These are phyloP conservation scores for Tyrannus savana DNA, from an alignment of 2,113 vertebrate species.

Conservation along the genomic window DNA sequence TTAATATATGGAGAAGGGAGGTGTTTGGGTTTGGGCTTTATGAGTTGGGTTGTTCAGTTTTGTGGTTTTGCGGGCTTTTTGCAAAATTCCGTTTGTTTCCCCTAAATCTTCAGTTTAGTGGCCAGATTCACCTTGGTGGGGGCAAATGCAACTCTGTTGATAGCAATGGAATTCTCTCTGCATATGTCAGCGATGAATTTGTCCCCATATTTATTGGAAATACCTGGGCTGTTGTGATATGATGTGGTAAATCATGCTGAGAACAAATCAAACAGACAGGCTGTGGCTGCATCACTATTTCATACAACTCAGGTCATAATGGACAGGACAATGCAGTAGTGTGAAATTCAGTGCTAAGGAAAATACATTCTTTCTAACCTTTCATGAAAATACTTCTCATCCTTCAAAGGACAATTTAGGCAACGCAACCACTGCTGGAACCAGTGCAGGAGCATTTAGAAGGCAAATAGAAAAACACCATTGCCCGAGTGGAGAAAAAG, in stretches of 20 bases:
- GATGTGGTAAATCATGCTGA: conserved; percentile 52
- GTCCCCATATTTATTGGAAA: conserved; percentile 57
- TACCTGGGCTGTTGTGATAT: conserved; percentile 46
- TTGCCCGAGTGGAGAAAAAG: background rate
- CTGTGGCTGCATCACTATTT: conserved; percentile 52
- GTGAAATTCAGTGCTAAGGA: conserved; percentile 44
- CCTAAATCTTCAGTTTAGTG: conserved; percentile 33
- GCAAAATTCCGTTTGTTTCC: background rate
- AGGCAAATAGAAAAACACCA: conserved; percentile 30
- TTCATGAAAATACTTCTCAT: conserved; percentile 47
- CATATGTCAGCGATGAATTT: conserved; percentile 52
- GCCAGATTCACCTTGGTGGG: conserved; percentile 24
- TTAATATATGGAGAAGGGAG: background rate
- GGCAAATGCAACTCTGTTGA: conserved; percentile 15
- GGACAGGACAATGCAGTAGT: conserved; percentile 16
- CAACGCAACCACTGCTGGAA: background rate
- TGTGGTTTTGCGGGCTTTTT: accelerated
- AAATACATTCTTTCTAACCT: conserved; percentile 53
- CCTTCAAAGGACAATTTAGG: conserved; percentile 54
- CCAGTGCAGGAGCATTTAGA: background rate
- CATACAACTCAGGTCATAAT: conserved; percentile 32
- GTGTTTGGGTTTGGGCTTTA: background rate
- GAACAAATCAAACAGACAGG: conserved; percentile 59
- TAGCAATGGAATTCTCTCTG: conserved; percentile 38
- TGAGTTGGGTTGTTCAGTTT: background rate